These are phyloP conservation scores for Charanyca ferruginea DNA, from an alignment of 2,888 invertebrate species.

Conservation along the genomic window DNA sequence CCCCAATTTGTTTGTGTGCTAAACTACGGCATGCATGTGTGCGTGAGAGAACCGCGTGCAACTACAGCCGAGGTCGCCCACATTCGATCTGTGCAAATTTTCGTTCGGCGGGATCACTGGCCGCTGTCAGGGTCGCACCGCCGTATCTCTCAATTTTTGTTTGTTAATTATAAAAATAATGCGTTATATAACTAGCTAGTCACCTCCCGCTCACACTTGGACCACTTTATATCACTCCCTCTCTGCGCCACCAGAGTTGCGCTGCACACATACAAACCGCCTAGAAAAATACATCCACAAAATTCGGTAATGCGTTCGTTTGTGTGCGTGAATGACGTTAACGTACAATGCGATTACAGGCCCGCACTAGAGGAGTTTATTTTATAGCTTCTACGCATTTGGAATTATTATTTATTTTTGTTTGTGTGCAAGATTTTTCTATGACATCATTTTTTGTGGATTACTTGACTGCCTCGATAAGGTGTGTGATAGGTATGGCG, in stretches of 20 bases:
- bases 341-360: slow-evolving; percentile 90
- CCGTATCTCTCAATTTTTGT: slow-evolving; percentile 90
- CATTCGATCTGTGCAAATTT: slow-evolving; percentile 91
- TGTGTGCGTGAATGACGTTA: slow-evolving; percentile 90
- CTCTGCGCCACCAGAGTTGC: slow-evolving; percentile 77
- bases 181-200: slow-evolving; percentile 88
- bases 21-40: slow-evolving; percentile 64
- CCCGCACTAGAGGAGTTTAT: slow-evolving; percentile 75
- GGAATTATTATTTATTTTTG: slow-evolving; percentile 32
- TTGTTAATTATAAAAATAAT: slow-evolving; percentile 91
- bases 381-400: slow-evolving; percentile 59
- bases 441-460: slow-evolving; percentile 18
- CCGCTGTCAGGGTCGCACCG: slow-evolving; percentile 88
- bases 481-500: slow-evolving; percentile 25
- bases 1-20: slow-evolving; percentile 67
- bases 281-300: slow-evolving; percentile 90
- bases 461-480: slow-evolving; percentile 27
- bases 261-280: slow-evolving; percentile 80
- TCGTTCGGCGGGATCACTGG: slow-evolving; percentile 87
- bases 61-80: slow-evolving; percentile 90
- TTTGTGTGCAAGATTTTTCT: slow-evolving; percentile 10
- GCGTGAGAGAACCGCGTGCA: slow-evolving; percentile 82
- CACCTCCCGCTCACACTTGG: slow-evolving; percentile 73
- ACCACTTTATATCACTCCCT: slow-evolving; percentile 66
- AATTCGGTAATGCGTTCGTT: slow-evolving; percentile 82